These are phyloP conservation scores for Pocillopora verrucosa DNA, from an alignment of 64 coral and sea anemone species.

Conservation along the genomic window DNA sequence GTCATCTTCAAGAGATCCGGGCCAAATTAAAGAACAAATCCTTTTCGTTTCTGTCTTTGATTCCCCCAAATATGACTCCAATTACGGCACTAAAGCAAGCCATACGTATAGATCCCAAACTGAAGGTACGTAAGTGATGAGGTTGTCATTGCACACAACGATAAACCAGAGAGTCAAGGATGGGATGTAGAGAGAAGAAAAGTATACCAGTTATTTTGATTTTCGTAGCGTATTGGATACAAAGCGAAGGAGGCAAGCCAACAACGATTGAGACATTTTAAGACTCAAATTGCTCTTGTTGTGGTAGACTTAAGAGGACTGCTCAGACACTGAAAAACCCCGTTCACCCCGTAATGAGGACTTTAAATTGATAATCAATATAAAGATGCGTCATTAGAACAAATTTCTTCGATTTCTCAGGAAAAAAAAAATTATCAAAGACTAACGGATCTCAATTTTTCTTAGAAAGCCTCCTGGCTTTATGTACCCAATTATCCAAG, in stretches of 20 bases:
- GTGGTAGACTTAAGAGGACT: too few species aligned
- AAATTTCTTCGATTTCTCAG: too few species aligned
- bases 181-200: not conserved
- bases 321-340: too few species aligned
- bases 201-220: not conserved
- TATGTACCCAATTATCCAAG: too few species aligned
- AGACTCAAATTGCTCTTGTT: not conserved
- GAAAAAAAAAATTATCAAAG: too few species aligned
- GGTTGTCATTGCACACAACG: not conserved
- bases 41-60: not conserved
- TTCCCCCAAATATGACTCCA: not conserved
- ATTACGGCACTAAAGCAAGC: not conserved
- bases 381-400: too few species aligned
- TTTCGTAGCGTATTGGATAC: not conserved
- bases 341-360: too few species aligned
- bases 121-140: not conserved
- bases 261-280: not conserved
- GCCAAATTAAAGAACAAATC: not conserved
- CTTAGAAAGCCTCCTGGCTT: too few species aligned
- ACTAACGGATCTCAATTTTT: too few species aligned
- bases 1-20: slow-evolving; percentile 12
- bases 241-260: not conserved
- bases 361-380: too few species aligned
- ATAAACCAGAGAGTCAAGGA: not conserved
- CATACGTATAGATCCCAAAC: not conserved